Evolutionary conservation across 30 jellyfish, hydroid and myxozoan genomes (phyloP).

Genomic region (Hydractinia symbiolongicarpus): DNA sequence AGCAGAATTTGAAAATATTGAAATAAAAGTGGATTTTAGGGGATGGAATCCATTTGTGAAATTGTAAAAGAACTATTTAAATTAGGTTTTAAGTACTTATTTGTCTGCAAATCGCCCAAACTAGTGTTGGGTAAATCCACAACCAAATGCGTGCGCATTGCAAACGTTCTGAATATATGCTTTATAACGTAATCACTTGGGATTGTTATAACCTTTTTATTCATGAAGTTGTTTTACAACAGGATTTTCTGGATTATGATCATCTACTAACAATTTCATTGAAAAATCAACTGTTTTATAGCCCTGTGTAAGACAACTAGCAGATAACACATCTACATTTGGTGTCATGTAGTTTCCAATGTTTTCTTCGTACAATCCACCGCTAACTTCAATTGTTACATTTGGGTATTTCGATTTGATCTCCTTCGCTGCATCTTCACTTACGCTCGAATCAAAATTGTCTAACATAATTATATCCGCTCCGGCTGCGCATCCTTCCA

Average conservation of each 20-base stretch:
- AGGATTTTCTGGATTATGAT: slow-evolving; percentile 57
- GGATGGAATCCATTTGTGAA: too few species aligned
- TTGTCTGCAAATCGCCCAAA: too few species aligned
- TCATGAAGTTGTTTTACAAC: background rate
- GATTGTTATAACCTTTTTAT: too few species aligned
- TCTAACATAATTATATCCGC: slow-evolving; percentile 84
- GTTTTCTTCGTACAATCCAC: slow-evolving; percentile 49
- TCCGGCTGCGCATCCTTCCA: slow-evolving; percentile 60
- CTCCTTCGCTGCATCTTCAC: slow-evolving; percentile 48
- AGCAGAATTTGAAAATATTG: too few species aligned
- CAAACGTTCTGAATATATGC: too few species aligned
- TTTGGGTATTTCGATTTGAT: slow-evolving; percentile 36
- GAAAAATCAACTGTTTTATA: slow-evolving; percentile 73
- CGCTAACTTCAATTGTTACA: slow-evolving; percentile 68
- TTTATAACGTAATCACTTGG: too few species aligned
- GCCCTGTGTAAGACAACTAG: slow-evolving; percentile 72
- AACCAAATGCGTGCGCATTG: too few species aligned
- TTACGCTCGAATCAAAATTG: slow-evolving; percentile 46
- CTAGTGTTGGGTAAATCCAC: too few species aligned
- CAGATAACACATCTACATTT: slow-evolving; percentile 58
- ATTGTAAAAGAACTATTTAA: too few species aligned
- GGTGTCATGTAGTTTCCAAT: slow-evolving; percentile 57
- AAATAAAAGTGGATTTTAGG: too few species aligned
- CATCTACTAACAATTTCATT: slow-evolving; percentile 59
- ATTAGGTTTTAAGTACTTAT: too few species aligned